Conservation (phyloP, 2,113 vertebrate genomes). For the Opisthocomus hoazin region DNA sequence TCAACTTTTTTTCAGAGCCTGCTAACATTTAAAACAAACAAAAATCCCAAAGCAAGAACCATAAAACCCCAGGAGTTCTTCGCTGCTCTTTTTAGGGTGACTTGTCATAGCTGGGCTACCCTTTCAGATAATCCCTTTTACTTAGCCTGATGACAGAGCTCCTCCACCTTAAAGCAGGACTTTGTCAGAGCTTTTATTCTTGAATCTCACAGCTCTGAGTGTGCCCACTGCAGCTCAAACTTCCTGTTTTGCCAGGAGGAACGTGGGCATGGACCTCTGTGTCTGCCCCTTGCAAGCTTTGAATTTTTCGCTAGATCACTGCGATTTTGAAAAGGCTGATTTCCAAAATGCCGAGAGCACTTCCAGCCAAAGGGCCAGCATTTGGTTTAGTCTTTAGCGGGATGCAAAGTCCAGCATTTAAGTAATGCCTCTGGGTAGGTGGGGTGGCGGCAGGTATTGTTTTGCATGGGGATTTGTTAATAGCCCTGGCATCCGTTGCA, state of each 20-base stretch:
- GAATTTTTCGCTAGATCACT: background rate
- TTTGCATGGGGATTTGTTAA: slow-evolving; percentile 10
- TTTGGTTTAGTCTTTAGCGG: background rate
- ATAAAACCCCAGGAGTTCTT: background rate
- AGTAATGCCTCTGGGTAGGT: background rate
- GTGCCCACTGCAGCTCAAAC: background rate
- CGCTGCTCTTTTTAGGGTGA: background rate
- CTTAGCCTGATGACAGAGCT: background rate
- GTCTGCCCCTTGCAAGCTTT: background rate
- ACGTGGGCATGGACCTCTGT: background rate
- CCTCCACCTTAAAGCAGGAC: background rate
- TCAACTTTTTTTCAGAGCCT: background rate
- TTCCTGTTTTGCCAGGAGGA: background rate
- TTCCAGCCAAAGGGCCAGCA: background rate
- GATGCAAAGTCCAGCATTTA: background rate
- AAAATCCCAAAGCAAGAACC: background rate
- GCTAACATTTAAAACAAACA: background rate
- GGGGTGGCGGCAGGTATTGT: slow-evolving; percentile 1
- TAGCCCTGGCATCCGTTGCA: background rate
- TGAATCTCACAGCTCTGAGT: background rate
- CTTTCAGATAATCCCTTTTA: background rate
- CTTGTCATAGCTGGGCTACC: background rate
- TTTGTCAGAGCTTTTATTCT: background rate
- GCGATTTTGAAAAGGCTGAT: background rate
- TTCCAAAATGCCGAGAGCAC: background rate